These are phyloP conservation scores for Selene dorsalis DNA, from an alignment of 2,797 vertebrate genomes.

Conservation along the genomic window DNA sequence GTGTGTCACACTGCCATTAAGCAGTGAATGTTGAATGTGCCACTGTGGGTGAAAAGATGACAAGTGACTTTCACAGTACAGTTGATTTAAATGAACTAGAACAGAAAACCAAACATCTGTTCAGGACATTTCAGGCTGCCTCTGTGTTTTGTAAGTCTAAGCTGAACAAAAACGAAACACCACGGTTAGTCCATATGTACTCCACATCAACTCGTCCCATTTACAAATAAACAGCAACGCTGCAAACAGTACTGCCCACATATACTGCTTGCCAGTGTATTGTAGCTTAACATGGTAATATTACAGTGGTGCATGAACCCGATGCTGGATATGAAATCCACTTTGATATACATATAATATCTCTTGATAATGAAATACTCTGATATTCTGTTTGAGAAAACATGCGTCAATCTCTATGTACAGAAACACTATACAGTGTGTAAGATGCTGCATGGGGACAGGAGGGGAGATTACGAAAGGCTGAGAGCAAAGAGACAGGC, in stretches of 20 bases:
- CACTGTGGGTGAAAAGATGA: constrained; percentile 13
- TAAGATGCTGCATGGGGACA: constrained; percentile 39
- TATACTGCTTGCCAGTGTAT: constrained; percentile 53
- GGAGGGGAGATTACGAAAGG: constrained; percentile 5
- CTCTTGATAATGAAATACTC: constrained; percentile 76
- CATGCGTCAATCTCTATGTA: constrained; percentile 82
- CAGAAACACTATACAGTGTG: constrained; percentile 79
- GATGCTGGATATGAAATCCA: constrained; percentile 62
- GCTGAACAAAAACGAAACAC: constrained; percentile 21
- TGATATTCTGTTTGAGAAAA: constrained; percentile 78
- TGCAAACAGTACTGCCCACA: constrained; percentile 43
- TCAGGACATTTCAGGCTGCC: constrained; percentile 18
- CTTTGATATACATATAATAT: constrained; percentile 68
- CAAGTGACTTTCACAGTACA: constrained; percentile 22
- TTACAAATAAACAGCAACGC: constrained; percentile 43
- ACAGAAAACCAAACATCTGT: constrained; percentile 11
- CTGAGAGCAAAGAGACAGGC: constrained; percentile 2
- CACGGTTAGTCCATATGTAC: constrained; percentile 13
- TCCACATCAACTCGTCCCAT: constrained; percentile 25
- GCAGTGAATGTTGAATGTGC: constrained; percentile 3
- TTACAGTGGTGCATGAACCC: constrained; percentile 58
- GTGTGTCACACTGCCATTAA: constrained; percentile 15
- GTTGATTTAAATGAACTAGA: neutral
- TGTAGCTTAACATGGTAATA: constrained; percentile 45
- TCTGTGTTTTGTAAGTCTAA: constrained; percentile 16